Evolutionary conservation across 2,113 vertebrate genomes (phyloP).

Genomic region (Oenanthe melanoleuca): DNA sequence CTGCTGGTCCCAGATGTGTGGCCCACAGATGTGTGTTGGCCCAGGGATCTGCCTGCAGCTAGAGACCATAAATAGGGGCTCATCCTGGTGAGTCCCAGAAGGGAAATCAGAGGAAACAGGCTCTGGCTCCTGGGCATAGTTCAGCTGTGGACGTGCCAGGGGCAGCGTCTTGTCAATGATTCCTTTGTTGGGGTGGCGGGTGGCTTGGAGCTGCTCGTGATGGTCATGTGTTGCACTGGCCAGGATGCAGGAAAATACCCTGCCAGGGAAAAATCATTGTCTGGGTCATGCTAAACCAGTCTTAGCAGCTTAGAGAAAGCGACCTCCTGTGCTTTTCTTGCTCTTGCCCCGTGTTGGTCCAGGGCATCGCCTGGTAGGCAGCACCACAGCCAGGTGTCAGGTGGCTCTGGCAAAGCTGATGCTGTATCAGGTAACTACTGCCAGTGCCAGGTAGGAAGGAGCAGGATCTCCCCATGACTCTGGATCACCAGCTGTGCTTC

Average conservation of each 20-base stretch:
- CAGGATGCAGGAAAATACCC: not conserved
- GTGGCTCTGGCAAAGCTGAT: not conserved
- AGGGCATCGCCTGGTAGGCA: not conserved
- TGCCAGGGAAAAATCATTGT: not conserved
- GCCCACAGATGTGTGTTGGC: not conserved
- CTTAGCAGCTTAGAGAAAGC: not conserved
- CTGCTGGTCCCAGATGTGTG: not conserved
- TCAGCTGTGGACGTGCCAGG: not conserved
- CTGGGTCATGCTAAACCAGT: not conserved
- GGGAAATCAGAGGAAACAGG: not conserved
- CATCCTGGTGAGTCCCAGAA: not conserved
- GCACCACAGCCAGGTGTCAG: not conserved
- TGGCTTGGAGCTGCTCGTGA: conserved; percentile 23
- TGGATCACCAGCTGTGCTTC: fast-evolving
- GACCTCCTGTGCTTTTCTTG: not conserved
- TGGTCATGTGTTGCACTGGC: conserved; percentile 30
- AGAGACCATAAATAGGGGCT: fast-evolving
- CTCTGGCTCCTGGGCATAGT: conserved; percentile 6
- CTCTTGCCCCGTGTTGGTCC: fast-evolving
- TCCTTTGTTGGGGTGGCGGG: conserved; percentile 2
- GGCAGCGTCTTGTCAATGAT: conserved; percentile 44
- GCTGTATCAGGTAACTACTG: not conserved
- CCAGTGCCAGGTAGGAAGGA: not conserved
- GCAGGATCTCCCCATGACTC: not conserved
- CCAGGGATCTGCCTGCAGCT: fast-evolving